Conservation (phyloP, 2,113 vertebrate species). For the Salvator merianae region DNA sequence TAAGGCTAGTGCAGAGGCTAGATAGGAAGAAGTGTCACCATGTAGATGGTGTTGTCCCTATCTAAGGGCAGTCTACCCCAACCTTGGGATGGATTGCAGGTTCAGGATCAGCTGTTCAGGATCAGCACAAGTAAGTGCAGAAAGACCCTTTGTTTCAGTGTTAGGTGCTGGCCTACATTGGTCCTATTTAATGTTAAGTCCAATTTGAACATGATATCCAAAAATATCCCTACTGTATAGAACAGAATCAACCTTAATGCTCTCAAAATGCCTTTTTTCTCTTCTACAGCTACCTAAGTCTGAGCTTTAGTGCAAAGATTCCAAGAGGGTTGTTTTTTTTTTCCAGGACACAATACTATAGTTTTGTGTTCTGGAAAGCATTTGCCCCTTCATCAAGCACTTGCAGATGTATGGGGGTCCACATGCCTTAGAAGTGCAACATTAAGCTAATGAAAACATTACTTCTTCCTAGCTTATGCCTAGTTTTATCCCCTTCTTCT, state of each 20-base stretch:
- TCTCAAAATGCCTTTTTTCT: not conserved
- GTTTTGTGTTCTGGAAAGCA: fast-evolving
- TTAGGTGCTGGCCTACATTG: not conserved
- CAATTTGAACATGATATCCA: not conserved
- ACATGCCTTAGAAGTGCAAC: not conserved
- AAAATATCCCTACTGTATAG: not conserved
- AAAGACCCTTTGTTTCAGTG: too few species aligned
- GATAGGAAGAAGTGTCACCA: too few species aligned
- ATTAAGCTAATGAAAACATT: slow-evolving; percentile 5
- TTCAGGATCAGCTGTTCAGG: too few species aligned
- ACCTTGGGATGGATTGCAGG: too few species aligned
- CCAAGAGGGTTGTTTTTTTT: not conserved
- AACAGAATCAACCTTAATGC: not conserved
- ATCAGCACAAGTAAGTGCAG: too few species aligned
- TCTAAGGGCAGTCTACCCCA: not conserved
- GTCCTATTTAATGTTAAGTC: not conserved
- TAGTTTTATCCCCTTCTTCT: not conserved
- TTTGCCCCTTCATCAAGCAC: not conserved
- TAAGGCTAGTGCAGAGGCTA: too few species aligned
- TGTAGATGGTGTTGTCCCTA: not conserved
- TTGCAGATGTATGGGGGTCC: not conserved
- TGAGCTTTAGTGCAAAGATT: too few species aligned
- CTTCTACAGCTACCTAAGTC: not conserved
- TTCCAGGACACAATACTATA: not conserved
- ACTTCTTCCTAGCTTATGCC: not conserved